Evolutionary conservation across 2,113 vertebrate genomes (phyloP).

Genomic region (Thunnus thynnus): DNA sequence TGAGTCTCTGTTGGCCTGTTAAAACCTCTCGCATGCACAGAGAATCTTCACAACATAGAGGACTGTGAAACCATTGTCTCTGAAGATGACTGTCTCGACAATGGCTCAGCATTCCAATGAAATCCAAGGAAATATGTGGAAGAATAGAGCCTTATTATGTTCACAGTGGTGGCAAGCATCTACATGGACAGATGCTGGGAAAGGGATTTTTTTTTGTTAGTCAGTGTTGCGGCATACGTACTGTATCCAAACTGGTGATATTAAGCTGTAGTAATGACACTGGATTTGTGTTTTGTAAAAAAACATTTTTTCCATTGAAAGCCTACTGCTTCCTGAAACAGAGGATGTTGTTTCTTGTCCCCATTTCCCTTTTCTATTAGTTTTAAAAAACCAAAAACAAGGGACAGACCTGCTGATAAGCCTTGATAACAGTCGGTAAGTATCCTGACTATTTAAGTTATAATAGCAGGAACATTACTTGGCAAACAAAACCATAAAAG

Average conservation of each 20-base stretch:
- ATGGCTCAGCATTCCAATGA: slow-evolving; percentile 18
- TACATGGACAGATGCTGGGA: not conserved
- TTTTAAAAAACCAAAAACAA: too few relatives aligned
- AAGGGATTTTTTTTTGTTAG: not conserved
- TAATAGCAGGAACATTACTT: too few relatives aligned
- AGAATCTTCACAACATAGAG: not conserved
- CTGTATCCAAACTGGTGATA: not conserved
- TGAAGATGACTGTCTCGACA: slow-evolving; percentile 1
- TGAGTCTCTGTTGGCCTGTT: not conserved
- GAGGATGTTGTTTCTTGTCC: not conserved
- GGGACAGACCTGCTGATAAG: not conserved
- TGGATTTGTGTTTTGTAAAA: not conserved
- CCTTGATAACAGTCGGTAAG: not conserved
- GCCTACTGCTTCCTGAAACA: not conserved
- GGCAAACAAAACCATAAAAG: too few relatives aligned
- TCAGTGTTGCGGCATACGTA: too few relatives aligned
- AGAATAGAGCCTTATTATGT: not conserved
- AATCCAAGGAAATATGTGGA: not conserved
- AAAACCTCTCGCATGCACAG: slow-evolving; percentile 8
- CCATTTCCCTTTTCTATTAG: not conserved
- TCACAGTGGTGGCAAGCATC: not conserved
- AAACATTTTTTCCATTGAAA: not conserved
- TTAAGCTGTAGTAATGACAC: not conserved
- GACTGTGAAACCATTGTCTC: slow-evolving; percentile 10
- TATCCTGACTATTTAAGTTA: too few relatives aligned